Base-by-base conservation (phyloP, 2,888 invertebrate genomes). In the Amorpha juglandis region DNA sequence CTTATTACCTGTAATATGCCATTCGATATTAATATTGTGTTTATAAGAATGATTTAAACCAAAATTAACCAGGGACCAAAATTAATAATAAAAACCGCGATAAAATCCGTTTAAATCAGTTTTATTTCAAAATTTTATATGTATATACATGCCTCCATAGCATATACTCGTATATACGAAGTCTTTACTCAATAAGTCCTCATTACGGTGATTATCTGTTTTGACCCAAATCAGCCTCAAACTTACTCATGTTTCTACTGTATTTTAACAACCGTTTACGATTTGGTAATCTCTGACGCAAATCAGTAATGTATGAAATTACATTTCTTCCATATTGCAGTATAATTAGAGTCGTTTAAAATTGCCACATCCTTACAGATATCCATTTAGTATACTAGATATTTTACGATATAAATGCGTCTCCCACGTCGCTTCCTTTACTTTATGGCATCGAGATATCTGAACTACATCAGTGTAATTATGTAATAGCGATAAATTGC, bases 371-470 rank as follows among this genome's bases (percentile, higher is more conserved):
- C 38, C 42, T 42, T 12, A 14, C 8, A 33, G 45, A 12, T 12
- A 11, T 42, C 6, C 6, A 58, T 19, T 58, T 12, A 55, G 8
- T 38, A 42, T 58, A 42, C 12, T 12, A 19, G 58, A 19, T 53
- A 53, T 58, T 58, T 58, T 58, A 50, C 58, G 19, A 19, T 21
- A 9, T 58, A 42, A 58, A 58, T 42, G 19, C 42, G 19, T 38
- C 42, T 42, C 58, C 58, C 66, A 62, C 62, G 64, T 65, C 33
- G n/a, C 45, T 27, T 4, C n/a, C 38, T 65, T 70, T 69, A 69
- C 64, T 67, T 69, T 72, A 72, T 67, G 55, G 64, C 51, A 45
- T 70, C 53, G 69, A 64, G 67, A 70, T 66, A 33, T 66, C 74
- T 67, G 68, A 35, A 55, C 51, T 64, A 63, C 35, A 55, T 63